Base-by-base conservation (phyloP, 2,113 vertebrate species). In the Spheniscus mendiculus region DNA sequence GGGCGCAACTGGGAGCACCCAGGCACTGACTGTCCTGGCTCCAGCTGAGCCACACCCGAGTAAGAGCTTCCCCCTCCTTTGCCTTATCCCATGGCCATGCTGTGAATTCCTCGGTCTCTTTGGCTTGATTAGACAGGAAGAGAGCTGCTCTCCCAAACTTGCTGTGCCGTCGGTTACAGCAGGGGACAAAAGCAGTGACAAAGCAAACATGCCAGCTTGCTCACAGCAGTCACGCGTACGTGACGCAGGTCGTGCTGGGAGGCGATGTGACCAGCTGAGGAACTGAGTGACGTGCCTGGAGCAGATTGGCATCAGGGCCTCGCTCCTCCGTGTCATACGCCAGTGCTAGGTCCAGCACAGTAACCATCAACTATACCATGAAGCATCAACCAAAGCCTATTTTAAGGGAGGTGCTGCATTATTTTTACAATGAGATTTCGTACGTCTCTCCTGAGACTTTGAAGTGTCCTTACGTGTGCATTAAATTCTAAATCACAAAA, bases 321-420 rank as follows among this genome's bases (percentile, higher is more conserved):
- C 0, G 6, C 59, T 50, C 30, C 5, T 13, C 59, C 12, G 44
- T 15, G 23, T 47, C 23, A 3, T 9, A 1, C 3, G 6, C 36
- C 15, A 15, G 56, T 2, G 5, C 66, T 22, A 3, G 7, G 6
- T 38, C 21, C 15, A 6, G n/a, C 1, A 0, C 32, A 8, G 18
- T 7, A 6, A 23, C 77, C 18, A 10, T 14, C 16, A 7, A 3
- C 20, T 3, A 6, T 1, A 6, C 42, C 2, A 1, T 5, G 44
- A 38, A 25, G n/a, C 25, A 12, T 36, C 63, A 69, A 56, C 56
- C n/a, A n/a, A 30, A 62, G 56, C 56, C 49, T 44, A 1, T 10
- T 27, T 8, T 32, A 30, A 47, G 71, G 42, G 26, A 42, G 22
- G 27, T 9, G 56, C 30, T 53, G 42, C 6, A 2, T 36, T 56